Conservation (phyloP, 2,888 invertebrate species). For the Lepidonotus clava region DNA sequence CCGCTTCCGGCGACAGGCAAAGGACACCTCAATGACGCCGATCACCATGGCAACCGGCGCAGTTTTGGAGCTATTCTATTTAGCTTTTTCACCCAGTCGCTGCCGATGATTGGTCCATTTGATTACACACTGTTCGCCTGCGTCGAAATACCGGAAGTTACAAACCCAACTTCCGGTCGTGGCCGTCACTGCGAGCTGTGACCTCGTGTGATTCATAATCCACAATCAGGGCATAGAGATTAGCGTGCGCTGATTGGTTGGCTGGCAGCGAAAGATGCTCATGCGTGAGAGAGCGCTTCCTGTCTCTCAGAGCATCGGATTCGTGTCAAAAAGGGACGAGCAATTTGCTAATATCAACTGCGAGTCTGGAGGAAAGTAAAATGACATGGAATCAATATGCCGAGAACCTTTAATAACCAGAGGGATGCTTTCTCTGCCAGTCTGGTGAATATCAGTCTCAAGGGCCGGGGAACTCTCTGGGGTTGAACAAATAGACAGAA, state of each 20-base stretch:
- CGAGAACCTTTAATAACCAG: too few relatives aligned
- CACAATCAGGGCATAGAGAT: slow-evolving; percentile 7
- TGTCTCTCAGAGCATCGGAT: neutral
- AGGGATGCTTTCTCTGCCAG: too few relatives aligned
- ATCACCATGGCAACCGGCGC: too few relatives aligned
- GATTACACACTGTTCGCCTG: neutral
- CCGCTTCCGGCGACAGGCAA: too few relatives aligned
- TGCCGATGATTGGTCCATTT: neutral
- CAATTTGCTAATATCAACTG: neutral
- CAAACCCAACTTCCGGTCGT: neutral
- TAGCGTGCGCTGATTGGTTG: neutral
- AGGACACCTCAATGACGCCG: too few relatives aligned
- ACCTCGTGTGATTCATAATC: neutral
- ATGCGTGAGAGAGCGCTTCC: neutral
- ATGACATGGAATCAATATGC: too few relatives aligned
- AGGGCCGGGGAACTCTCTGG: too few relatives aligned
- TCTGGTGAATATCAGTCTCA: too few relatives aligned
- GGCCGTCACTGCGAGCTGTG: neutral
- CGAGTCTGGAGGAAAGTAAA: neutral
- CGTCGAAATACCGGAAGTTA: neutral
- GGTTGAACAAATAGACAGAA: too few relatives aligned
- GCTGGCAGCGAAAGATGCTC: neutral
- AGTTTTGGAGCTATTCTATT: too few relatives aligned
- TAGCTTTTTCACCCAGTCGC: too few relatives aligned
- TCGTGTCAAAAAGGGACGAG: neutral